Base-by-base conservation (phyloP, 2,797 vertebrate genomes). In the Buphagus erythrorhynchus region DNA sequence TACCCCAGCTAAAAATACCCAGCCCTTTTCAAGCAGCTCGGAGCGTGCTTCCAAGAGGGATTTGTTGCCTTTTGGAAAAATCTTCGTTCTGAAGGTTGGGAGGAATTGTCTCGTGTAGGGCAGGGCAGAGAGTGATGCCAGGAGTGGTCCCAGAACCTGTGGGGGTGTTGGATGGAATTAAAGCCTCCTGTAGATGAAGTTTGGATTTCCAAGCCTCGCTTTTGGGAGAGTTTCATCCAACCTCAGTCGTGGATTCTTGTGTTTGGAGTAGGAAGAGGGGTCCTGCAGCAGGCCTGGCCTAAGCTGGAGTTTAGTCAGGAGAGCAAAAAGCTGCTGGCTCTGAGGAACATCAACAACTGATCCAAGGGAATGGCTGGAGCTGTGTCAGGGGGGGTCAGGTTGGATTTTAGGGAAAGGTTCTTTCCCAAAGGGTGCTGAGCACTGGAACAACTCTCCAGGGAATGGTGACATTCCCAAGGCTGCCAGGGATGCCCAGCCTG, bases 1-100 rank as follows among this genome's bases (percentile, higher is more conserved):
- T 61, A 67, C 42, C 51, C 59, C n/a, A 57, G 49, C 89, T 92
- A 89, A 94, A 93, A 91, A 85, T 92, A 92, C 6, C 84, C 81
- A 87, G 51, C 29, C 55, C 46, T 58, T 86, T 55, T 43, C 61
- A 72, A 88, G 71, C 71, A 79, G 63, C 81, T 95, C 6, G 2
- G 66, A 78, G 33, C 2, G 1, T 29, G 55, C 42, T 90, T 88
- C 71, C 67, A 84, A 42, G 55, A 79, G 74, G 63, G 55, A 51
- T 43, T 29, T 11, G 65, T 21, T 76, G 51, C 92, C 55, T 93
- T 69, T 79, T n/a, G n/a, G 83, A 69, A 82, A 61, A 69, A 48
- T 13, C 66, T 77, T 68, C 1, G 1, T 21, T 86, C 57, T 18
- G 65, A 61, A 88, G 45, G 35, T 46, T 77, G 25, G 66, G 43